These are phyloP conservation scores for Thymallus thymallus DNA, from an alignment of 2,113 vertebrate species.

Conservation along the genomic window DNA sequence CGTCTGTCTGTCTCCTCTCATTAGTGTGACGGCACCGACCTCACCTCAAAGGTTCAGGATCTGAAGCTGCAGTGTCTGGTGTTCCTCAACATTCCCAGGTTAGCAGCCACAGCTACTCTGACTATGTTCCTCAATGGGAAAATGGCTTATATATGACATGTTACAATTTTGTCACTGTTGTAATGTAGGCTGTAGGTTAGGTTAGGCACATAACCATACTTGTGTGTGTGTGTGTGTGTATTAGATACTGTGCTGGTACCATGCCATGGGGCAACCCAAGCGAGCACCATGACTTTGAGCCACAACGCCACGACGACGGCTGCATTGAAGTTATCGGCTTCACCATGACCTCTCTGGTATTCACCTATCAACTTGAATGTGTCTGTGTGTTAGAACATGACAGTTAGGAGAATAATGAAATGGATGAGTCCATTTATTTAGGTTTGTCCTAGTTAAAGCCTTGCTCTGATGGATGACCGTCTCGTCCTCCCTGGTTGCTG, in stretches of 20 bases:
- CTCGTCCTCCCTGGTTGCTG: neutral
- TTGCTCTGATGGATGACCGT: neutral
- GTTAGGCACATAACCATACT: neutral
- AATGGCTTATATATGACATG: neutral
- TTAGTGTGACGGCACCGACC: slow-evolving; percentile 88
- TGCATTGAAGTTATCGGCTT: slow-evolving; percentile 94
- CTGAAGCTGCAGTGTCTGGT: slow-evolving; percentile 92
- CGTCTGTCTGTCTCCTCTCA: neutral
- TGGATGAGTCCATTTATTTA: neutral
- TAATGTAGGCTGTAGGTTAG: neutral
- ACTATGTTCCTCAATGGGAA: neutral
- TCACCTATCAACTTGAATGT: neutral
- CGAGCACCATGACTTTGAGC: slow-evolving; percentile 92
- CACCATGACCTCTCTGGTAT: slow-evolving; percentile 92
- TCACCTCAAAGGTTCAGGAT: slow-evolving; percentile 93
- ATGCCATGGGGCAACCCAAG: slow-evolving; percentile 94
- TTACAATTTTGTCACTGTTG: neutral
- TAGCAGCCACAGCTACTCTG: slow-evolving; percentile 24
- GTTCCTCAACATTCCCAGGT: slow-evolving; percentile 96
- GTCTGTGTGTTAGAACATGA: neutral
- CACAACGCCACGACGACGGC: slow-evolving; percentile 90
- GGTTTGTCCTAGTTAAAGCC: neutral
- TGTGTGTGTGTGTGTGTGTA: neutral
- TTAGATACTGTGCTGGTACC: slow-evolving; percentile 91
- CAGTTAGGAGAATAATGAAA: neutral